Evolutionary conservation across 1,140 invertebrate genomes (phyloP).

Genomic region (Brachionus paranguensis): DNA sequence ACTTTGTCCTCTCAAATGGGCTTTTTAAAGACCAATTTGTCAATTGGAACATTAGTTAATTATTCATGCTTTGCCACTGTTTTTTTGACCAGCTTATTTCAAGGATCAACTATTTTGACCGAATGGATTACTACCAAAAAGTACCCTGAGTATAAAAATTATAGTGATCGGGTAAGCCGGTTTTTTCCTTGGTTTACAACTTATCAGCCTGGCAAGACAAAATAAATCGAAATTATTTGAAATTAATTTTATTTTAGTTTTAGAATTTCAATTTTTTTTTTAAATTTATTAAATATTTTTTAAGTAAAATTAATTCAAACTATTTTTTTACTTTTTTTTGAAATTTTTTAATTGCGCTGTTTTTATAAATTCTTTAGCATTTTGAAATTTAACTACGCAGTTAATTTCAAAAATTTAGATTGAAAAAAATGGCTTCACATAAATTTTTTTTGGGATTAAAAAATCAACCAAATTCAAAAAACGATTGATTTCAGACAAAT

Average conservation of each 20-base stretch:
- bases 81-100: slow-evolving; percentile 8
- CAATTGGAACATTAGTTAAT: background rate
- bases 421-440: too few relatives aligned
- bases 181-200: slow-evolving; percentile 25
- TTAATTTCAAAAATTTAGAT: too few relatives aligned
- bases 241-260: background rate
- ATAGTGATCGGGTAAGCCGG: background rate
- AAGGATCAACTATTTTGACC: slow-evolving; percentile 14
- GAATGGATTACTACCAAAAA: slow-evolving; percentile 28
- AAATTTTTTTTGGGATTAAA: too few relatives aligned
- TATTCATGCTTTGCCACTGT: background rate
- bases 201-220: background rate
- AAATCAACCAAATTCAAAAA: too few relatives aligned
- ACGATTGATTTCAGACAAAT: too few relatives aligned
- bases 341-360: too few relatives aligned
- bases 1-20: background rate
- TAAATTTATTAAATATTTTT: background rate
- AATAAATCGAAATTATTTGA: background rate
- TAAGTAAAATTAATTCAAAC: too few relatives aligned
- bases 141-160: slow-evolving; percentile 30
- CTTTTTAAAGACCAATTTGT: background rate
- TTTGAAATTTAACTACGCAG: too few relatives aligned
- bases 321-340: too few relatives aligned
- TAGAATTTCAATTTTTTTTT: background rate
- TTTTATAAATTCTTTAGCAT: too few relatives aligned